Percentiles rank a stretch among this genome's conserved stretches.
These are phyloP conservation scores for Anguilla japonica DNA, from an alignment of 2,113 vertebrate species.

Conservation along the genomic window DNA sequence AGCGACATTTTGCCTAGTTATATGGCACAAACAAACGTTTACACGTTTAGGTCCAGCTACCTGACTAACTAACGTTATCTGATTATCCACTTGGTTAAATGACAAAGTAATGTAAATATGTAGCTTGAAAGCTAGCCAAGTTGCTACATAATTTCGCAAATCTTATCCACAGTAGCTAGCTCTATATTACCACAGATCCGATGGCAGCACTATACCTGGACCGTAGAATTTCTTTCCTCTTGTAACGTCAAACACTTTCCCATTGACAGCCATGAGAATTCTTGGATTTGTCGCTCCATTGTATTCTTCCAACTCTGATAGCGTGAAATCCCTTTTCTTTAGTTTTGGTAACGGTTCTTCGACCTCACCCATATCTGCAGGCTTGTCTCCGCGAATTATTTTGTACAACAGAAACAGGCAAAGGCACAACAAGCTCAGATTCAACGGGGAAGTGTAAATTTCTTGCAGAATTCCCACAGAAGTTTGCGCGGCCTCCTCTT, in stretches of 20 bases:
- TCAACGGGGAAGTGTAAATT: conserved; percentile 87
- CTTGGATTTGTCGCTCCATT: conserved; percentile 78
- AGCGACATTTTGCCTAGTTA: no score
- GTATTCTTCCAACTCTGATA: conserved; percentile 77
- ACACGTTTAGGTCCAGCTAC: no score
- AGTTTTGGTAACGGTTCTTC: conserved; percentile 76
- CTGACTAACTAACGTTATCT: not conserved
- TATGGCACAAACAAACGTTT: no score
- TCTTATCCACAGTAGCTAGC: not conserved
- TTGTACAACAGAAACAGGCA: conserved; percentile 90
- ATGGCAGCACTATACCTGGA: conserved; percentile 70
- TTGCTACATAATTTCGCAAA: not conserved
- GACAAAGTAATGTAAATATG: not conserved
- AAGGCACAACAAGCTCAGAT: conserved; percentile 85
- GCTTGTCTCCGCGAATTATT: conserved; percentile 85
- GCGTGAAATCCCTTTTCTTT: conserved; percentile 85
- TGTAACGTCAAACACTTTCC: conserved; percentile 94
- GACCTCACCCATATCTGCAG: conserved; percentile 57
- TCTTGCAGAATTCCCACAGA: conserved; percentile 80
- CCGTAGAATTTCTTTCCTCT: conserved; percentile 91
- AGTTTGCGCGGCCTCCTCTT: conserved; percentile 63
- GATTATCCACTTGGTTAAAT: not conserved
- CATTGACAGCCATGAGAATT: conserved; percentile 92
- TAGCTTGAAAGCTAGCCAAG: not conserved
- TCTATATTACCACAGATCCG: not conserved